phyloP scores from a whole-genome alignment of 2,113 vertebrate genomes.

The Antennarius striatus region DNA sequence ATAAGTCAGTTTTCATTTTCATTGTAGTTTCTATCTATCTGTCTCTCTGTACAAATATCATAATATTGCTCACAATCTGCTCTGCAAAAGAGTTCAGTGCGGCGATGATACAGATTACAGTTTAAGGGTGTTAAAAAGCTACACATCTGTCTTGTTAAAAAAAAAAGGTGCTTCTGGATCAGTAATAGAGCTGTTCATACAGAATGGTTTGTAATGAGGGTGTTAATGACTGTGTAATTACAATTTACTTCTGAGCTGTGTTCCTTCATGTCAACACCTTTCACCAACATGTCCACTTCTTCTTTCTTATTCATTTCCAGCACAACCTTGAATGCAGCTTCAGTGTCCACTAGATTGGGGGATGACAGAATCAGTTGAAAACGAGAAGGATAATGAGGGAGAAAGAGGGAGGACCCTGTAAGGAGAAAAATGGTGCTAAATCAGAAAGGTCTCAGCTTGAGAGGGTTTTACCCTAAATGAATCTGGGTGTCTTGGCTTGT shows the following conservation, averaged over 20 bases:
- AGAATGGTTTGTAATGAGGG: conserved; percentile 70
- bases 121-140: conserved; percentile 59
- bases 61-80: too few species aligned
- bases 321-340: conserved; percentile 45
- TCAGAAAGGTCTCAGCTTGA: conserved; percentile 64
- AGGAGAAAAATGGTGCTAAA: conserved; percentile 52
- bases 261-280: conserved; percentile 70
- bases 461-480: conserved; percentile 59
- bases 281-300: conserved; percentile 63
- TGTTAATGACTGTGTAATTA: conserved; percentile 73
- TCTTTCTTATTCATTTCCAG: conserved; percentile 60
- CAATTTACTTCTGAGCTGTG: conserved; percentile 70
- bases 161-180: conserved; percentile 58
- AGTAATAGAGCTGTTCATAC: conserved; percentile 64
- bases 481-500: conserved; percentile 31
- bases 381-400: conserved; percentile 66
- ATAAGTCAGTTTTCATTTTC: too few species aligned
- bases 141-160: conserved; percentile 48
- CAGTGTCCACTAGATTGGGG: conserved; percentile 68
- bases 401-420: conserved; percentile 32
- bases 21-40: too few species aligned
- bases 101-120: conserved; percentile 61
- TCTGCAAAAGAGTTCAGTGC: background rate
- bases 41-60: too few species aligned
- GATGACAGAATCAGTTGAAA: conserved; percentile 67